These are phyloP conservation scores for Ibycter americanus DNA, from an alignment of 2,797 vertebrate species.

Conservation along the genomic window DNA sequence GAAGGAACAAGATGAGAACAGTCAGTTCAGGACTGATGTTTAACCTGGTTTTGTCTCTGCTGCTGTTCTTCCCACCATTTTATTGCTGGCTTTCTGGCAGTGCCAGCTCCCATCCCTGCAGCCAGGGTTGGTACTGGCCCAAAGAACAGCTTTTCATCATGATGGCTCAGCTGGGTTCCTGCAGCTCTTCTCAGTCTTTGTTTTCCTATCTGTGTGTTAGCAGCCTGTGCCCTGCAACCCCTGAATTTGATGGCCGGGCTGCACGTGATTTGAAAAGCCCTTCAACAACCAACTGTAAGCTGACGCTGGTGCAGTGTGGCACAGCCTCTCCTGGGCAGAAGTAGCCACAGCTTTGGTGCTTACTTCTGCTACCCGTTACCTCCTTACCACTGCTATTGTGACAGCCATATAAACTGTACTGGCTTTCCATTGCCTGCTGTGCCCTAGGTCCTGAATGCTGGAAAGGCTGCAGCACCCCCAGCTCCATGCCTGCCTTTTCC, in stretches of 20 bases:
- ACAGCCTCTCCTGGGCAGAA: background rate
- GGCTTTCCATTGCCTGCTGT: background rate
- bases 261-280: background rate
- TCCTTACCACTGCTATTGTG: fast-evolving
- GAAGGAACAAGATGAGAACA: background rate
- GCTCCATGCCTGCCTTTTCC: background rate
- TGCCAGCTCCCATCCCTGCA: background rate
- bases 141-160: background rate
- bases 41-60: background rate
- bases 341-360: background rate
- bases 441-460: background rate
- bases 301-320: background rate
- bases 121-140: background rate
- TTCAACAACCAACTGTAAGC: background rate
- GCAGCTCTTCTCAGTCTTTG: background rate
- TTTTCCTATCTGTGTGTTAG: background rate
- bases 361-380: background rate
- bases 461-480: background rate
- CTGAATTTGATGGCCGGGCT: background rate
- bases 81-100: background rate
- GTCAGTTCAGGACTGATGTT: background rate
- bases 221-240: background rate
- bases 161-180: background rate
- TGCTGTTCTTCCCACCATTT: background rate
- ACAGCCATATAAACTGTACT: fast-evolving